Base-by-base conservation (phyloP, 2,113 vertebrate genomes). In the Poeciliopsis prolifica region DNA sequence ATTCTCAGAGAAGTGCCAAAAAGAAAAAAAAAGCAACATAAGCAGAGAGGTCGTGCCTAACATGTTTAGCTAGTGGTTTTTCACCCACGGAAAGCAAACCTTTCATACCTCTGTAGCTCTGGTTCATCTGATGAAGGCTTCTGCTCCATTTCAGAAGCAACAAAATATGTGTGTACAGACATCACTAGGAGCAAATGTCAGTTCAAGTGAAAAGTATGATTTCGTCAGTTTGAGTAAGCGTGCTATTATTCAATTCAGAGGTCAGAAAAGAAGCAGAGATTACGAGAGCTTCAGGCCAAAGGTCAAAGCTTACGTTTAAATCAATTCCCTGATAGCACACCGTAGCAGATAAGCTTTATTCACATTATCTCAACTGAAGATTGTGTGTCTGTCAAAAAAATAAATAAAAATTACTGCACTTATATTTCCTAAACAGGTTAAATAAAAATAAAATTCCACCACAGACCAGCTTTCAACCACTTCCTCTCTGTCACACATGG, bases 281-380 rank as follows among this genome's bases (percentile, higher is more conserved):
- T 19, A 58, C 66, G 22, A 61, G 66, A 82, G 75, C 69, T 54
- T 65, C 22, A 66, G 84, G 58, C 4, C 83, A 83, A 90, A 89
- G 86, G 81, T 85, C 83, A 72, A n/a, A 26, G 35, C 61, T 30
- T 14, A 69, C 28, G 44, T 78, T 72, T 71, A n/a, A 83, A 77
- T 83, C 61, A 86, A 5, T 58, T 71, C 9, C 40, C 28, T 74
- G 88, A 89, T 82, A 86, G 81, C 74, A 71, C 66, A 51, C 37
- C 69, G 70, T 24, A 83, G 78, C 65, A 80, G 61, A 63, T 68
- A 70, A 28, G 58, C 14, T 67, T 61, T 28, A 61, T 61, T 54
- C 15, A 54, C 51, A 58, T 15, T 35, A 14, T 70, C 68, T 35
- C 68, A 48, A 54, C 72, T 78, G 72, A 11, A 11, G 31, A 4